phyloP scores from a whole-genome alignment of 1,140 invertebrate genomes.

The Bombus difficillimus region DNA sequence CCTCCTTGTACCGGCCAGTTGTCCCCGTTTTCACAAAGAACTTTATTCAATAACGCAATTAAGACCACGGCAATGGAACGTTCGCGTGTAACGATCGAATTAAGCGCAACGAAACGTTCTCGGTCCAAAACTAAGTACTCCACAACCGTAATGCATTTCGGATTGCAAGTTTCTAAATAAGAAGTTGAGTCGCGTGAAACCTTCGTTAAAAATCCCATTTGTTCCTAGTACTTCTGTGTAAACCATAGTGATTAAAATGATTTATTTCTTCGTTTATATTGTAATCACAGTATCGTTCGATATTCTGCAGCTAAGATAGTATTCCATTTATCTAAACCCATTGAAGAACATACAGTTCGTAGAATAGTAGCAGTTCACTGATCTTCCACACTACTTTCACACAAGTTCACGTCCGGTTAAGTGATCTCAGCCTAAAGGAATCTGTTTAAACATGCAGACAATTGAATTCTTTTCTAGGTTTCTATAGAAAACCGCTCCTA shows the following conservation, averaged over 20 bases:
- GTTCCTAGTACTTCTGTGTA: neutral
- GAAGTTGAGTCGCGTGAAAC: neutral
- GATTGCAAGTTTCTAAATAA: neutral
- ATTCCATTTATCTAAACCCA: neutral
- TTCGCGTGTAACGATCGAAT: slow-evolving; percentile 43
- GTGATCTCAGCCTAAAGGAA: too few relatives aligned
- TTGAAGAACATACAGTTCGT: neutral
- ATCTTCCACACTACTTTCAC: neutral
- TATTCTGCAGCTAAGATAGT: neutral
- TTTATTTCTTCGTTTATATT: neutral
- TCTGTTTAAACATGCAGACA: neutral
- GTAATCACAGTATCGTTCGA: neutral
- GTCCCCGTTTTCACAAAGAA: slow-evolving; percentile 33
- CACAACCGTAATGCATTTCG: neutral
- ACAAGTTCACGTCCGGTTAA: neutral
- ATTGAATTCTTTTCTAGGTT: neutral
- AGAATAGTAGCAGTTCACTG: neutral
- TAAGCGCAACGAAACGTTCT: slow-evolving; percentile 7
- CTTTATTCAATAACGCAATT: slow-evolving; percentile 38
- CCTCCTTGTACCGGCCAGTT: neutral
- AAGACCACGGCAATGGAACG: slow-evolving; percentile 14
- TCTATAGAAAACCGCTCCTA: neutral
- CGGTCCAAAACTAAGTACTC: neutral
- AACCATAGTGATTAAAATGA: neutral
- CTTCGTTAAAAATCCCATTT: neutral